phyloP scores from a whole-genome alignment of 2,888 invertebrate species.

The Tetropium fuscum region DNA sequence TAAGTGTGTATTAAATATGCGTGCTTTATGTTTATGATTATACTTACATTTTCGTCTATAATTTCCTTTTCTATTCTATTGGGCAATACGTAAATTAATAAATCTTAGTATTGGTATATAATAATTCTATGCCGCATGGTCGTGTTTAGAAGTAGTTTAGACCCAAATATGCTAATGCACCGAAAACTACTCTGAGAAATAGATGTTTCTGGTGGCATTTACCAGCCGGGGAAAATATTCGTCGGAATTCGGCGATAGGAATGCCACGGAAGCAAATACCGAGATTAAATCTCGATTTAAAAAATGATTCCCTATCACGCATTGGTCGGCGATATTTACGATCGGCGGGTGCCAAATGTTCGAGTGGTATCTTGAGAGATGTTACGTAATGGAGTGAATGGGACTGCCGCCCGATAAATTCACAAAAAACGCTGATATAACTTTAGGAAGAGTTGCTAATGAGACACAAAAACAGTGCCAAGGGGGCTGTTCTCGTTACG shows the following conservation, averaged over 20 bases:
- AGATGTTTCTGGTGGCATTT: slow-evolving; percentile 14
- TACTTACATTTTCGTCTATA: too few species aligned
- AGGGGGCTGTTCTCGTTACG: neutral
- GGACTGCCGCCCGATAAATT: slow-evolving; percentile 11
- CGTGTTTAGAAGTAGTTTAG: neutral
- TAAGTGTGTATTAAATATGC: too few species aligned
- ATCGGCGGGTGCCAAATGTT: slow-evolving; percentile 20
- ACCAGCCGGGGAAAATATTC: slow-evolving; percentile 13
- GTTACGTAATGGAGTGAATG: slow-evolving; percentile 20
- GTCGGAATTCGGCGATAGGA: slow-evolving; percentile 8
- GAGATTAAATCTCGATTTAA: slow-evolving; percentile 25
- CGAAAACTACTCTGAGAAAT: neutral
- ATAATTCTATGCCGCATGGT: too few species aligned
- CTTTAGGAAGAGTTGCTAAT: slow-evolving; percentile 13
- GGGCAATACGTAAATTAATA: too few species aligned
- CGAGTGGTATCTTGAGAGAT: slow-evolving; percentile 26
- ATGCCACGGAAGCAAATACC: slow-evolving; percentile 9
- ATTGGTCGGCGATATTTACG: slow-evolving; percentile 21
- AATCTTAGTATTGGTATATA: too few species aligned
- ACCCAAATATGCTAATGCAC: neutral
- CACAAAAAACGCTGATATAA: slow-evolving; percentile 2
- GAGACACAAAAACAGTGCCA: slow-evolving; percentile 5
- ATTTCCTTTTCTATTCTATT: too few species aligned
- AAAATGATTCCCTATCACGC: slow-evolving; percentile 27
- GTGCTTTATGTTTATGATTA: too few species aligned